phyloP scores from a whole-genome alignment of 2,113 vertebrate species.

The Mohoua ochrocephala region DNA sequence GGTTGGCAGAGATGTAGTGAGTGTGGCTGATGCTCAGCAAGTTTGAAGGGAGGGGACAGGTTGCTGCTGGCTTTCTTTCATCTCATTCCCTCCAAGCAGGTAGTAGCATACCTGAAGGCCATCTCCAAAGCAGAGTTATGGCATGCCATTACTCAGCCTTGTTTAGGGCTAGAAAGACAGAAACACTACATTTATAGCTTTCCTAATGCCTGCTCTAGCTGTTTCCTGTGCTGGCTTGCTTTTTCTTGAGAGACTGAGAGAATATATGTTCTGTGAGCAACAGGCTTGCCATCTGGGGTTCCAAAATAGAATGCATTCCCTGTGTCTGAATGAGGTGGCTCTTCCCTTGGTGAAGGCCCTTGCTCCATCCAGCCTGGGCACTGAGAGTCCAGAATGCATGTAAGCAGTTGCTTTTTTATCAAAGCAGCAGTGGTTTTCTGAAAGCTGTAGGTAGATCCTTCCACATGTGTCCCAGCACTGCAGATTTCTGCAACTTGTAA shows the following conservation, averaged over 20 bases:
- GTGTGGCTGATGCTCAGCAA: background rate
- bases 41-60: background rate
- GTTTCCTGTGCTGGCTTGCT: background rate
- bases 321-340: background rate
- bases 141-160: background rate
- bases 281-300: background rate
- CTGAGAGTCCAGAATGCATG: background rate
- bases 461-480: fast-evolving
- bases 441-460: background rate
- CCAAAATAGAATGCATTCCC: background rate
- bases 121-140: background rate
- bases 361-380: background rate
- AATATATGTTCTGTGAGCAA: background rate
- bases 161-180: background rate
- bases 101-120: background rate
- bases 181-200: background rate
- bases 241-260: background rate
- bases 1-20: background rate
- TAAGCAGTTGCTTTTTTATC: background rate
- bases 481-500: background rate
- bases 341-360: background rate
- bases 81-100: background rate
- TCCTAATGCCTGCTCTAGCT: background rate
- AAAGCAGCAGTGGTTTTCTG: background rate
- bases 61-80: background rate